phyloP scores from a whole-genome alignment of 1,140 invertebrate genomes.

The Drosophila simulans region DNA sequence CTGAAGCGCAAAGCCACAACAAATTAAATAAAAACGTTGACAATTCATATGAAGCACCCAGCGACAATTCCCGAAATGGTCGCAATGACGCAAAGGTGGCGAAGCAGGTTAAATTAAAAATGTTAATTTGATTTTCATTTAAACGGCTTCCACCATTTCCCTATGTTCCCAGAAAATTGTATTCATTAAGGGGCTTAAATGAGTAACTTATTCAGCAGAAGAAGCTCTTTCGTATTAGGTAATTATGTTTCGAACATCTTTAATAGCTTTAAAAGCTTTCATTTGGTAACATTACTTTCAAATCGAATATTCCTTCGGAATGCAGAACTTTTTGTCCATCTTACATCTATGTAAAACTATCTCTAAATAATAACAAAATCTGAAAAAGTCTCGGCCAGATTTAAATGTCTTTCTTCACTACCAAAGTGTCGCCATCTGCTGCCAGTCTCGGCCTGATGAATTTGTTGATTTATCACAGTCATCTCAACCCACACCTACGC shows the following conservation, averaged over 20 bases:
- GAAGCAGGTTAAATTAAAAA: conserved; percentile 30
- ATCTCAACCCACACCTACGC: conserved; percentile 58
- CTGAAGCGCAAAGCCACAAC: conserved; percentile 45
- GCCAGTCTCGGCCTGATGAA: conserved; percentile 61
- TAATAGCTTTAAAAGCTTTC: too few relatives aligned
- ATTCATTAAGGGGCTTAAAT: not conserved
- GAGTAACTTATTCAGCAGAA: not conserved
- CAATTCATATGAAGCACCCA: conserved; percentile 51
- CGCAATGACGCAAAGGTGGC: conserved; percentile 1
- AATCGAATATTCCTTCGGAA: too few relatives aligned
- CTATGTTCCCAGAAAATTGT: conserved; percentile 1
- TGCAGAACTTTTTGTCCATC: too few relatives aligned
- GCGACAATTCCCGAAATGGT: conserved; percentile 8
- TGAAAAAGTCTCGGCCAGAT: not conserved
- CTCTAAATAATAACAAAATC: not conserved
- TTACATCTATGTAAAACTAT: not conserved
- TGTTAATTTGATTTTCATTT: conserved; percentile 47
- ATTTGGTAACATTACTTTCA: too few relatives aligned
- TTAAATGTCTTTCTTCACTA: conserved; percentile 9
- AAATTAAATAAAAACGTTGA: conserved; percentile 75
- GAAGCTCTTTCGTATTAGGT: not conserved
- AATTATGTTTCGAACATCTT: too few relatives aligned
- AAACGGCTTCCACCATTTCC: not conserved
- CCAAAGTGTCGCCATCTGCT: conserved; percentile 55
- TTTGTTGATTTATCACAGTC: conserved; percentile 74